Base-by-base conservation (phyloP, 2,888 invertebrate genomes). In the Chymomyza fuscimana region DNA sequence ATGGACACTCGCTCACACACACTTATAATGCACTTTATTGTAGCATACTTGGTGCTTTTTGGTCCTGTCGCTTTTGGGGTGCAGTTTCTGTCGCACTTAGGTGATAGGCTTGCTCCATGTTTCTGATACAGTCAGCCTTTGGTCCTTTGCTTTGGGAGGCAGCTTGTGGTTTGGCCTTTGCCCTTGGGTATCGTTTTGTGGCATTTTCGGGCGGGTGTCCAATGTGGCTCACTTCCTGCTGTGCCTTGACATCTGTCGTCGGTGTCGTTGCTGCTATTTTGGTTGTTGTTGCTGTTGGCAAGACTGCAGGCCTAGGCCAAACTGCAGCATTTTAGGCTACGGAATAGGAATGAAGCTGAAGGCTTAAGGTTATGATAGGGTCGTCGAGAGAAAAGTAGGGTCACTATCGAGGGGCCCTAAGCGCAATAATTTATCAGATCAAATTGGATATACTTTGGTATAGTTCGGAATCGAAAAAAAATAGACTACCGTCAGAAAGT, bases 41-140 rank as follows among this genome's bases (percentile, higher is more conserved):
- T 82, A 76, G 79, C 88, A 77, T 79, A 86, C 87, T 83, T 82
- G 67, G 83, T 73, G 69, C 75, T 63, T 66, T 67, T 77, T 69
- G 73, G 67, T 77, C 73, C 76, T 46, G 40, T 2, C 40, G 40
- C 40, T 12, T 46, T 46, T 46, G 12, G 40, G 12, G 40, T 46
- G 40, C 40, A 46, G 12, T 46, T 46, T 46, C 40, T 4, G 2
- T 46, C 40, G 12, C 40, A 46, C 40, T 12, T 60, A 58, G 63
- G 64, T 66, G 54, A 16, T 51, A 51, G 62, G 32, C 50, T 58
- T 69, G 64, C 56, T 67, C 32, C 19, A 19, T 22, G 19, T 22
- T 15, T 4, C 40, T 12, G 40, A 46, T 12, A 46, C 40, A 7
- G 32, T 12, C 40, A 3, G 40, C 12, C 40, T 12, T 46, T 46